phyloP scores from a whole-genome alignment of 2,797 vertebrate species.

The Chelidonichthys spinosus region DNA sequence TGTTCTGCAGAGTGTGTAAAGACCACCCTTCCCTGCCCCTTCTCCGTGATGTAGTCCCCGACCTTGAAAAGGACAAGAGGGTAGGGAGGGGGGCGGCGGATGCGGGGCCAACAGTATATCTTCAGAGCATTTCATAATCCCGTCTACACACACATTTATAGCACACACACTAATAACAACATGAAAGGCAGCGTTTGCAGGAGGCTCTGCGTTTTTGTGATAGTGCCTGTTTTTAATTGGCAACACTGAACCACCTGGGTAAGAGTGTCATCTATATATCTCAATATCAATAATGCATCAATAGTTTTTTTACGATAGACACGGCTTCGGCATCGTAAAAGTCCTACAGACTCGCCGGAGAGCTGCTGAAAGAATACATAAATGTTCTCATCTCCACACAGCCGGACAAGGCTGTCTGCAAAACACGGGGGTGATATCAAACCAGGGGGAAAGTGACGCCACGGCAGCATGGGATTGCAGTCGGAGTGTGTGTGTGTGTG shows the following conservation, averaged over 20 bases:
- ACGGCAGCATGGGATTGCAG: not conserved
- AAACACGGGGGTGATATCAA: not conserved
- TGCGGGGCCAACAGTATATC: slow-evolving; percentile 30
- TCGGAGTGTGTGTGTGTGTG: too few species aligned
- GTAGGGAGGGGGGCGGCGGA: not conserved
- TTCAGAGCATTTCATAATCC: slow-evolving; percentile 51
- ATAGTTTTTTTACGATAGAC: slow-evolving; percentile 5
- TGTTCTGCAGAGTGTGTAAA: slow-evolving; percentile 56
- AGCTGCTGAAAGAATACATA: slow-evolving; percentile 12
- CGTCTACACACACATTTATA: slow-evolving; percentile 1
- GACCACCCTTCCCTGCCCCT: slow-evolving; percentile 40
- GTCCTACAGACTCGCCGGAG: not conserved
- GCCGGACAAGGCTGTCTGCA: too few species aligned
- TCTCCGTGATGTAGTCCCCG: slow-evolving; percentile 13
- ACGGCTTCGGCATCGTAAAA: slow-evolving; percentile 10
- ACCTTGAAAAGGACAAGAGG: slow-evolving; percentile 70
- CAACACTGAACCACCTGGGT: slow-evolving; percentile 1
- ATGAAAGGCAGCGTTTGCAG: slow-evolving; percentile 16
- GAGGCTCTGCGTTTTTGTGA: not conserved
- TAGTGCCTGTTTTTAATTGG: not conserved
- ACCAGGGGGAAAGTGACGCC: not conserved
- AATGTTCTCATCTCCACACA: not conserved
- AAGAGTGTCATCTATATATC: not conserved
- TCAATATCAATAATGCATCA: slow-evolving; percentile 30
- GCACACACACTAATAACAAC: slow-evolving; percentile 4